phyloP scores from a whole-genome alignment of 1,140 invertebrate genomes.

The Zaprionus inermis region DNA sequence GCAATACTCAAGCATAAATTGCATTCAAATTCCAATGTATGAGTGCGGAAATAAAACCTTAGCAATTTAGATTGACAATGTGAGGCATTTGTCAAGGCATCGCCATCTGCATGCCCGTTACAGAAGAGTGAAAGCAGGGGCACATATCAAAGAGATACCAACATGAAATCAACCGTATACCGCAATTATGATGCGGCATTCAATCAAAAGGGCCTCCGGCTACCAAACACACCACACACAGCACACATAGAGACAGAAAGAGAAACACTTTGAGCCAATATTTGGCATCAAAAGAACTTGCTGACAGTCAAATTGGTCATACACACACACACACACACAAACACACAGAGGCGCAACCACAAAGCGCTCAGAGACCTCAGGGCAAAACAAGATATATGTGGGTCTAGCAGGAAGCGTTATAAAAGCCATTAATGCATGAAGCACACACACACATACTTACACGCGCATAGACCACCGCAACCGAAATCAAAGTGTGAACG shows the following conservation, averaged over 20 bases:
- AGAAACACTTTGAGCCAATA: conserved; percentile 42
- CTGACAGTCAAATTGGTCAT: conserved; percentile 75
- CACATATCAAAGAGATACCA: conserved; percentile 52
- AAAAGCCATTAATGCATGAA: conserved; percentile 73
- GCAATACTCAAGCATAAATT: background rate
- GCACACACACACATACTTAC: background rate
- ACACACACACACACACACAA: conserved; percentile 31
- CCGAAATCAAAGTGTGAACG: conserved; percentile 76
- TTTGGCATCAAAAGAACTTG: conserved; percentile 47
- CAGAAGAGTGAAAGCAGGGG: conserved; percentile 22
- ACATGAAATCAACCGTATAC: conserved; percentile 58
- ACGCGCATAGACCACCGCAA: conserved; percentile 10
- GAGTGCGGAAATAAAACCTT: conserved; percentile 10
- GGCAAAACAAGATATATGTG: conserved; percentile 39
- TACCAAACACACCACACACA: conserved; percentile 28
- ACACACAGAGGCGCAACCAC: conserved; percentile 12
- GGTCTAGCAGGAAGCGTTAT: conserved; percentile 63
- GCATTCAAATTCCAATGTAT: conserved; percentile 9
- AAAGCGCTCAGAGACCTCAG: conserved; percentile 10
- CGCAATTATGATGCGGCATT: conserved; percentile 73
- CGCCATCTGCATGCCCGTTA: background rate
- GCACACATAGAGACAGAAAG: conserved; percentile 9
- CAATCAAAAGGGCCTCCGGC: conserved; percentile 63
- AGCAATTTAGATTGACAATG: conserved; percentile 45
- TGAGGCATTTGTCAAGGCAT: conserved; percentile 54